Evolutionary conservation across 2,797 vertebrate genomes (phyloP).

Genomic region (Galago senegalensis): DNA sequence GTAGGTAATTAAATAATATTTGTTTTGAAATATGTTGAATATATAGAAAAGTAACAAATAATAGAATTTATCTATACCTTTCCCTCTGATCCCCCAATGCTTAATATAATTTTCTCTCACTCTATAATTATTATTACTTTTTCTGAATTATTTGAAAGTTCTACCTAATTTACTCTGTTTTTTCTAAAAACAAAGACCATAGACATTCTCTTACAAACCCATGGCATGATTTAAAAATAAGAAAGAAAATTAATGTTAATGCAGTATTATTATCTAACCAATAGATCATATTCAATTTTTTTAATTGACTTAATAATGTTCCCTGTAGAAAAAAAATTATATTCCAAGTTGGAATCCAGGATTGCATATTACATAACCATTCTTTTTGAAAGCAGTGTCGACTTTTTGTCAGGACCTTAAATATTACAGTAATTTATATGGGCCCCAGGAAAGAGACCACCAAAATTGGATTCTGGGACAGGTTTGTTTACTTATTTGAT

Average conservation of each 20-base stretch:
- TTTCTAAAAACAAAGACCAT: conserved; percentile 8
- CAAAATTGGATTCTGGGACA: neutral
- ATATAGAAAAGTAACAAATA: conserved; percentile 45
- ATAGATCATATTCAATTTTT: neutral
- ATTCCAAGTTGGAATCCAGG: neutral
- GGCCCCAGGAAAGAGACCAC: neutral
- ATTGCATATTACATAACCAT: neutral
- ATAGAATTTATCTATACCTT: neutral
- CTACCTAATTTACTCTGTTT: neutral
- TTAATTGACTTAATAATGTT: conserved; percentile 1
- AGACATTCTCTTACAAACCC: neutral
- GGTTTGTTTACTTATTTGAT: neutral
- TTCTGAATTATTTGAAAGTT: conserved; percentile 34
- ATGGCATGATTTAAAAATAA: conserved; percentile 32
- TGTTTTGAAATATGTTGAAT: conserved; percentile 20
- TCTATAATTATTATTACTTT: neutral
- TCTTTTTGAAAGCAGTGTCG: neutral
- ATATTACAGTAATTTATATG: neutral
- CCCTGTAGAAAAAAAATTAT: neutral
- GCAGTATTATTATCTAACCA: neutral
- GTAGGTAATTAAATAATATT: neutral
- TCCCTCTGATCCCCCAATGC: neutral
- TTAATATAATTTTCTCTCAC: neutral
- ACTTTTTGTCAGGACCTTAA: neutral
- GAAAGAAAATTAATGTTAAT: neutral